Base-by-base conservation (phyloP, 23 tunicate species). In the Botrylloides violaceus region DNA sequence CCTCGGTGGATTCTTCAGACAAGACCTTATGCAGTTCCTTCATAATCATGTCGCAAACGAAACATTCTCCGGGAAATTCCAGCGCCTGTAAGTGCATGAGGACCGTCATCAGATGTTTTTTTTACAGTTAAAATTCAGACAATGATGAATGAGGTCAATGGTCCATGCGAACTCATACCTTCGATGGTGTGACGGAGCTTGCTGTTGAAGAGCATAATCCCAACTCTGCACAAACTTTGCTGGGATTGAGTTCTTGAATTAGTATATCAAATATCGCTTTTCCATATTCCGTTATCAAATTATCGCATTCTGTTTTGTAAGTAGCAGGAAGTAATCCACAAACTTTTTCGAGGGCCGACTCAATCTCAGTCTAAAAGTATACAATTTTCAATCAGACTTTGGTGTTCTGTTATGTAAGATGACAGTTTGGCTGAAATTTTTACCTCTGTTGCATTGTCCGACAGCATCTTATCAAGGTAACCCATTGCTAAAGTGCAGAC, bases 361-460 rank as follows among this genome's bases (percentile, higher is more conserved):
- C 70, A 29, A 63, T 63, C 33, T 63, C 70, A 9, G 7, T 9
- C 70, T 63, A 63, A 63, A 63, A 63, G 33, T 31, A 63, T 18
- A 22, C 64, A 15, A 43, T 43, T 43, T 7, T n/a, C n/a, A n/a
- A n/a, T n/a, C n/a, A n/a, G n/a, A n/a, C n/a, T n/a, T n/a, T n/a
- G n/a, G n/a, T n/a, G 15, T 43, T 7, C 53, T 15, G 53, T 43
- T 9, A 43, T 15, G 15, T 9, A 43, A 43, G 53, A 15, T 43
- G 12, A 15, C 15, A 15, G 9, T 43, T 43, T 15, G 15, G 9
- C 53, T 7, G 15, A 70, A 36, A n/a, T 64, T 72, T 36, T 23
- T 39, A 84, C 92, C 84, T 84, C 75, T 12, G 92, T 84, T 29
- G 79, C 19, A 31, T 72, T 72, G 49, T 78, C 74, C 21, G 23